Evolutionary conservation across 1,140 invertebrate genomes (phyloP), one percentile per base, ranked within the genome.

Genomic region (Lasaia peninsularis): DNA sequence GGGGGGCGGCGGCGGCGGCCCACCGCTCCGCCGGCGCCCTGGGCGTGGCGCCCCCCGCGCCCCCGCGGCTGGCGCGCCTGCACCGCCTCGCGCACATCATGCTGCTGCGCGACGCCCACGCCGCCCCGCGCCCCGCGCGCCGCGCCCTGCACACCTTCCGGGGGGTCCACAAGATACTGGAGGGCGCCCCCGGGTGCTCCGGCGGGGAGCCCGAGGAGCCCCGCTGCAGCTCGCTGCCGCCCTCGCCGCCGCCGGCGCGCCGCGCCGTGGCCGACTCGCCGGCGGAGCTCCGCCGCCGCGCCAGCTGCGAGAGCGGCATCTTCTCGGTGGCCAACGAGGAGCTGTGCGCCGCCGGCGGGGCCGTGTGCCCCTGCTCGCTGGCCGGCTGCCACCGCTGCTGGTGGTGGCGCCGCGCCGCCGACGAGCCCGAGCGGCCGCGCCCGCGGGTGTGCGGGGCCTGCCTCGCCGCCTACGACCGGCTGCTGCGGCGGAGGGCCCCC

Each of bases 241-340:
- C 78, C 8, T 80, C 76, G 10, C 78, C 77, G 6, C 68, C 69
- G 10, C 65, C 69, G 31, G 60, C 67, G 40, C 74, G 81, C 20
- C 70, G 78, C 56, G 63, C 62, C 61, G 55, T 75, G 57, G 72
- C 69, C 56, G 86, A 81, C 60, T 89, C 89, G 6, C 79, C 80
- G 28, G 74, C 63, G 12, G 63, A 73, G 58, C 62, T 80, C 21
- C 69, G 72, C 4, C 89, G 95, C 9, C 90, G 95, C 32, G 95
- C 95, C n/a, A 96, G 95, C 7, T 96, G 95, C 70, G 96, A 97
- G 80, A 96, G 94, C 28, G 96, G 96, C 1, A 96, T 97, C 70
- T 97, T 95, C 89, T 96, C 95, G 21, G 95, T 94, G 68, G 93
- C 95, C 34, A 94, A 94, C 68, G 94, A 95, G 74, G 94, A 95